These are phyloP conservation scores for Meda fulgida DNA, from an alignment of 2,797 vertebrate species.

Conservation along the genomic window DNA sequence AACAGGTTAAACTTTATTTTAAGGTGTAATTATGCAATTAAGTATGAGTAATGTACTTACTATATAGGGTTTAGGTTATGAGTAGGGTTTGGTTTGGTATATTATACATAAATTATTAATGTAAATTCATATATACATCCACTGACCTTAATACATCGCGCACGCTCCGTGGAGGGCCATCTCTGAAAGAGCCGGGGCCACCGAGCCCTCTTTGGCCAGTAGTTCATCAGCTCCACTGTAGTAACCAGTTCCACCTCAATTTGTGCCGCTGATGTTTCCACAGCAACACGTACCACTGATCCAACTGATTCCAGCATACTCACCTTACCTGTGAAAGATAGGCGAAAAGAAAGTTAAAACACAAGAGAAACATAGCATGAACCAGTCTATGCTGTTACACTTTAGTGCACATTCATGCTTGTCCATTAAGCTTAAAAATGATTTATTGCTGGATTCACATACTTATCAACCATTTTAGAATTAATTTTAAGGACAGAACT, in stretches of 20 bases:
- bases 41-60: too few relatives aligned
- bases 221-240: conserved; percentile 79
- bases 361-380: not conserved
- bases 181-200: conserved; percentile 80
- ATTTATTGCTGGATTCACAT: not conserved
- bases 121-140: not conserved
- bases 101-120: not conserved
- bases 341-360: not conserved
- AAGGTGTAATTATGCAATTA: too few relatives aligned
- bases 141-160: conserved; percentile 79
- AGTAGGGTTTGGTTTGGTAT: not conserved
- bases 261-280: conserved; percentile 78
- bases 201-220: conserved; percentile 78
- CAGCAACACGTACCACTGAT: conserved; percentile 72
- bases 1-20: too few relatives aligned
- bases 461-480: not conserved
- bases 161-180: conserved; percentile 78
- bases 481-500: not conserved
- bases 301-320: conserved; percentile 72
- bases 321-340: conserved; percentile 71
- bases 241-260: conserved; percentile 82
- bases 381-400: not conserved
- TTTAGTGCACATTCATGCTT: not conserved
- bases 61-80: too few relatives aligned
- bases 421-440: not conserved